Evolutionary conservation across 2,113 vertebrate species (phyloP).

Genomic region (Verasper variegatus): DNA sequence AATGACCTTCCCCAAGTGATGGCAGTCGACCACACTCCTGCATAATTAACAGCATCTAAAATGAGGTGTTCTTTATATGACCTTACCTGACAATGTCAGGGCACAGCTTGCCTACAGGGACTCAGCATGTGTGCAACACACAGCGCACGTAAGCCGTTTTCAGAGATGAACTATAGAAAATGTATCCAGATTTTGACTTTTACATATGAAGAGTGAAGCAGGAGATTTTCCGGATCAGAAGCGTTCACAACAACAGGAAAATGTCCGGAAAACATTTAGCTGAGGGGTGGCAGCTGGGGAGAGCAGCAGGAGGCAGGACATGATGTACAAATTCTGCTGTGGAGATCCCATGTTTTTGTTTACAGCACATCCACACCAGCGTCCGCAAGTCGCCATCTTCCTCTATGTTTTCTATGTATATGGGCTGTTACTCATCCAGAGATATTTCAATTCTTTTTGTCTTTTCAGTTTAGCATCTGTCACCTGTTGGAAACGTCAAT

Average conservation of each 20-base stretch:
- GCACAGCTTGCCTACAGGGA: conserved; percentile 48
- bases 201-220: no score
- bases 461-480: no score
- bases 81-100: conserved; percentile 73
- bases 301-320: no score
- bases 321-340: no score
- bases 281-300: no score
- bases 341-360: background rate
- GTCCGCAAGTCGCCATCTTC: background rate
- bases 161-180: background rate
- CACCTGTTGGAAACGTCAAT: no score
- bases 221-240: background rate
- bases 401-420: background rate
- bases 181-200: no score
- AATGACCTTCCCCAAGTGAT: conserved; percentile 69
- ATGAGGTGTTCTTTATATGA: conserved; percentile 65
- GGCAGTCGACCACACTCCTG: conserved; percentile 67
- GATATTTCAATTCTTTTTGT: no score
- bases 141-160: background rate
- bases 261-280: no score
- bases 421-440: no score
- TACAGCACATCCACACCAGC: background rate
- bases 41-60: conserved; percentile 78
- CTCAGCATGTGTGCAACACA: conserved; percentile 1
- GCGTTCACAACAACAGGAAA: no score